phyloP scores from a whole-genome alignment of 2,888 invertebrate genomes.

The Chalcosyrphus nemorum region DNA sequence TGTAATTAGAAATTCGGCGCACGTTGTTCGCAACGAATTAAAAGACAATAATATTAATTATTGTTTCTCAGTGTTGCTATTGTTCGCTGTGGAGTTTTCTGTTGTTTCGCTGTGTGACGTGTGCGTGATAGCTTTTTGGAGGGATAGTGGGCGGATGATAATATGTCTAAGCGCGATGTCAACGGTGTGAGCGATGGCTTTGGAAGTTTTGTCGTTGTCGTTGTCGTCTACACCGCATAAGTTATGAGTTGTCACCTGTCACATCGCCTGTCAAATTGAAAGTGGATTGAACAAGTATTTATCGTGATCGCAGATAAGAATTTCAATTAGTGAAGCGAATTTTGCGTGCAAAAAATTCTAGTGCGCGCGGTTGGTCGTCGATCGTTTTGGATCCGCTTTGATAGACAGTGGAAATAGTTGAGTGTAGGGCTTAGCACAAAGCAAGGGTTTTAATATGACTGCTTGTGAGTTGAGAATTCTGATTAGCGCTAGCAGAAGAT shows the following conservation, averaged over 20 bases:
- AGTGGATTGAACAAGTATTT: conserved; percentile 81
- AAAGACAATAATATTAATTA: conserved; percentile 82
- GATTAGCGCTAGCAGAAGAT: too few species aligned
- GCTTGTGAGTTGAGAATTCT: too few species aligned
- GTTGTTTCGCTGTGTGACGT: conserved; percentile 48
- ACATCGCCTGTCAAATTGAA: conserved; percentile 82
- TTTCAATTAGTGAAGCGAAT: conserved; percentile 79
- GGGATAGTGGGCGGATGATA: conserved; percentile 61
- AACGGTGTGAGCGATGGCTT: conserved; percentile 62
- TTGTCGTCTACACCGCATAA: conserved; percentile 75
- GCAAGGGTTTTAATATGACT: too few species aligned
- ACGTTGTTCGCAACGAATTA: conserved; percentile 78
- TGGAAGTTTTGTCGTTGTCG: conserved; percentile 60
- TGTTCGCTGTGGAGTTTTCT: conserved; percentile 39
- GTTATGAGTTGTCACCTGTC: conserved; percentile 82
- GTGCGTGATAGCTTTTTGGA: conserved; percentile 17
- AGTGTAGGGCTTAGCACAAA: too few species aligned
- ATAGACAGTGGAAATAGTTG: conserved; percentile 6
- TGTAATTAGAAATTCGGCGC: conserved; percentile 70
- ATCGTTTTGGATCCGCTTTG: conserved; percentile 66
- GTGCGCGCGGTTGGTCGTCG: conserved; percentile 53
- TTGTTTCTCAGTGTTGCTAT: conserved; percentile 73
- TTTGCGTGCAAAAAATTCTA: too few species aligned
- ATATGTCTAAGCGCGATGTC: conserved; percentile 63
- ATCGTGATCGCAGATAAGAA: conserved; percentile 81